Percentiles rank a stretch among this genome's conserved stretches.
Conservation (phyloP, 2,888 invertebrate species). For the Micoletzkya japonica region DNA sequence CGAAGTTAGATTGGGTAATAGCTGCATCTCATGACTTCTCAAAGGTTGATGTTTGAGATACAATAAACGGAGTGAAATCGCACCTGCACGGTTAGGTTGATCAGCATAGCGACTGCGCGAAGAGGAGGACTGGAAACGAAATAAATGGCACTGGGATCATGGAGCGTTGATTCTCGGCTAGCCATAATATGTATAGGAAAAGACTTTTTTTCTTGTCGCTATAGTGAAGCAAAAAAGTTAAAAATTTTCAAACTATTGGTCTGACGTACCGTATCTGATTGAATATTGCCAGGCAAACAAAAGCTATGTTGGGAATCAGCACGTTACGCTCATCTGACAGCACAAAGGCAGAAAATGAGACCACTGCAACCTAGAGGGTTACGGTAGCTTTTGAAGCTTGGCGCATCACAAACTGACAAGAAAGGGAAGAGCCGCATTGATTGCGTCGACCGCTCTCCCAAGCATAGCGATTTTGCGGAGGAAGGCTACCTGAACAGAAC, state of each 20-base stretch:
- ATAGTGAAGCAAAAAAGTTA: too few species aligned
- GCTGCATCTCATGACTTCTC: too few species aligned
- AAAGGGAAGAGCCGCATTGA: conserved; percentile 39
- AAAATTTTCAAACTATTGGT: too few species aligned
- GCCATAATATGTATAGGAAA: too few species aligned
- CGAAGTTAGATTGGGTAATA: too few species aligned
- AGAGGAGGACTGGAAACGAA: conserved; percentile 46
- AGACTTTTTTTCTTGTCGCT: too few species aligned
- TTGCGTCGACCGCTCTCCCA: conserved; percentile 32
- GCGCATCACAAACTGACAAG: conserved; percentile 24
- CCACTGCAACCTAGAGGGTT: conserved; percentile 73
- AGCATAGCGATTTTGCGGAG: conserved; percentile 32
- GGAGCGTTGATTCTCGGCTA: too few species aligned
- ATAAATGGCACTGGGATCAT: too few species aligned
- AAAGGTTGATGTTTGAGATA: too few species aligned
- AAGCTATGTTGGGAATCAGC: conserved; percentile 72
- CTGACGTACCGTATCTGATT: conserved; percentile 35
- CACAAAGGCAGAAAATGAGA: conserved; percentile 82
- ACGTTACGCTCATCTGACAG: conserved; percentile 71
- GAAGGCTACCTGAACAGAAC: conserved; percentile 34
- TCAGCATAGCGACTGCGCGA: conserved; percentile 54
- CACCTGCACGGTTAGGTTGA: conserved; percentile 54
- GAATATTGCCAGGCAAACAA: conserved; percentile 55
- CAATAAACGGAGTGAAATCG: too few species aligned
- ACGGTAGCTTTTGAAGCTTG: background rate